Evolutionary conservation across 2,888 invertebrate species (phyloP).

Genomic region (Drosophila imparisetae): DNA sequence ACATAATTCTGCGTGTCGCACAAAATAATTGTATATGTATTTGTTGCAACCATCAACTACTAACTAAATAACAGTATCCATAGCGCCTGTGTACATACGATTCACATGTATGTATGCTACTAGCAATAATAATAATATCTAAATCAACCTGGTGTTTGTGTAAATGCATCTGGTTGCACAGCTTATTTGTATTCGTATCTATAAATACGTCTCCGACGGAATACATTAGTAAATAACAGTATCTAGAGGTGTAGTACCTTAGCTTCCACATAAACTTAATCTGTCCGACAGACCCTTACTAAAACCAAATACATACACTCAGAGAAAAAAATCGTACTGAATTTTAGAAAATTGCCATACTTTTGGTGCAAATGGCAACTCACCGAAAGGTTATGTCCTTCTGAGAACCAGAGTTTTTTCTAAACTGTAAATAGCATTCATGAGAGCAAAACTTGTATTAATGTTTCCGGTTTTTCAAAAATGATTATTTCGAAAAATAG

Average conservation of each 20-base stretch:
- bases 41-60: not conserved
- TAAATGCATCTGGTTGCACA: not conserved
- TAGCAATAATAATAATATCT: not conserved
- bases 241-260: not conserved
- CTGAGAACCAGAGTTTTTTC: not conserved
- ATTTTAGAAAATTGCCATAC: not conserved
- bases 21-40: not conserved
- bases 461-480: not conserved
- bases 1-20: not conserved
- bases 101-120: not conserved
- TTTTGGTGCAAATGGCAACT: not conserved
- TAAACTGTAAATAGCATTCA: not conserved
- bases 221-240: not conserved
- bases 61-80: not conserved
- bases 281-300: not conserved
- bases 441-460: not conserved
- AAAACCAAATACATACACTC: not conserved
- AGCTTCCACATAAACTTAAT: not conserved
- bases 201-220: not conserved
- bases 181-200: not conserved
- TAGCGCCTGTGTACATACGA: not conserved
- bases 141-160: not conserved
- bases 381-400: not conserved
- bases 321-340: not conserved
- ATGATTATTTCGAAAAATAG: not conserved